phyloP scores from a whole-genome alignment of 2,888 invertebrate genomes.

The Drosophila falleni region DNA sequence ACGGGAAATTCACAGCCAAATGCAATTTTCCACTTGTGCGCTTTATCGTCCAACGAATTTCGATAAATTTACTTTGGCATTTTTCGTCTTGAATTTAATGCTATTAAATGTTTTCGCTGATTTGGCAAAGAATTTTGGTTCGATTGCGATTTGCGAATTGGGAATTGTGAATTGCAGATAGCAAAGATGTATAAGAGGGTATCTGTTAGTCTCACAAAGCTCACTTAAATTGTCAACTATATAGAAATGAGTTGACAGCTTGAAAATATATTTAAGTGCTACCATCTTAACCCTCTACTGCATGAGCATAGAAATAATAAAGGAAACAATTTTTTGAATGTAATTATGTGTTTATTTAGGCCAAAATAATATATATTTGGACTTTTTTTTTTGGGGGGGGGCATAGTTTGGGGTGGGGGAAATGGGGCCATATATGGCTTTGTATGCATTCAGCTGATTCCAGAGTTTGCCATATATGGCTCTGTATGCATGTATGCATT shows the following conservation, averaged over 20 bases:
- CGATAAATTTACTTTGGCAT: constrained; percentile 39
- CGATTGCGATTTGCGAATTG: not conserved
- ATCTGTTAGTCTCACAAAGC: not conserved
- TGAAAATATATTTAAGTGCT: not conserved
- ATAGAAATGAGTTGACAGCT: not conserved
- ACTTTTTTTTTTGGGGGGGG: no score
- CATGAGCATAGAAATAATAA: no score
- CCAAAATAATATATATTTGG: no score
- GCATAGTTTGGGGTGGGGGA: no score
- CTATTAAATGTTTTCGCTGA: constrained; percentile 54
- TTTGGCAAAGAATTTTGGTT: constrained; percentile 35
- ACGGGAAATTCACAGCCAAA: constrained; percentile 33
- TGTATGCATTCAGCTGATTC: no score
- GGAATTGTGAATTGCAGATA: not conserved
- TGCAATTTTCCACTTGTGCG: constrained; percentile 75
- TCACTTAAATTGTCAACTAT: constrained; percentile 15
- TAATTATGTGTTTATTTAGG: no score
- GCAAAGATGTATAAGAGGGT: not conserved
- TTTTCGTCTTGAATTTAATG: constrained; percentile 37
- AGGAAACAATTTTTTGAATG: no score
- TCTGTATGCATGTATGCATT: no score
- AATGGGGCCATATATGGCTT: no score
- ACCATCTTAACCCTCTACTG: no score
- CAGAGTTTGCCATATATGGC: no score
- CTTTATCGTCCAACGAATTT: constrained; percentile 38